Evolutionary conservation across 2,888 invertebrate species (phyloP).

Genomic region (Dicyrtoma fusca): DNA sequence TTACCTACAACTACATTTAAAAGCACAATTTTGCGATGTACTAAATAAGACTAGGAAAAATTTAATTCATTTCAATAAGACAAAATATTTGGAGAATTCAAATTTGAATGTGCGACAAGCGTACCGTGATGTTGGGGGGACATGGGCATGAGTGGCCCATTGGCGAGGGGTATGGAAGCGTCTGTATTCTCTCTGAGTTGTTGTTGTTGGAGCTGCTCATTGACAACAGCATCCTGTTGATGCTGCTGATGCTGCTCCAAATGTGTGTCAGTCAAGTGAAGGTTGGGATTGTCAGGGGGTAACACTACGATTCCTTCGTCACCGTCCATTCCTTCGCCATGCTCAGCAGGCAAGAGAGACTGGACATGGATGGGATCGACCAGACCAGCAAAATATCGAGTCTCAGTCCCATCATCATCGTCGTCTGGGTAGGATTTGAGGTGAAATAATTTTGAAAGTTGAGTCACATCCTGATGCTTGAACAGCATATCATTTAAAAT

Average conservation of each 20-base stretch:
- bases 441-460: slow-evolving; percentile 41
- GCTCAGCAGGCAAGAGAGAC: slow-evolving; percentile 13
- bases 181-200: slow-evolving; percentile 38
- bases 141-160: slow-evolving; percentile 46
- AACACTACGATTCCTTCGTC: not conserved
- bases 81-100: too few relatives aligned
- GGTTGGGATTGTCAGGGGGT: not conserved
- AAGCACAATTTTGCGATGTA: too few relatives aligned
- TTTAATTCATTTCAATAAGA: too few relatives aligned
- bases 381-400: not conserved
- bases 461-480: slow-evolving; percentile 32
- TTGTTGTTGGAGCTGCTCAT: slow-evolving; percentile 15
- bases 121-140: slow-evolving; percentile 45
- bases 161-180: slow-evolving; percentile 38
- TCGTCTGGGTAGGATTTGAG: slow-evolving; percentile 37
- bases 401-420: not conserved
- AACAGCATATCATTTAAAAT: slow-evolving; percentile 68
- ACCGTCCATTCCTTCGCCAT: slow-evolving; percentile 14
- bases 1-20: too few relatives aligned
- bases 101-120: too few relatives aligned
- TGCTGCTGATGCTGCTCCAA: not conserved
- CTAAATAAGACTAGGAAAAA: slow-evolving; percentile 3
- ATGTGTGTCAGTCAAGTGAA: slow-evolving; percentile 1
- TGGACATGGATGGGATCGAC: not conserved
- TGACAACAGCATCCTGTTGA: not conserved